Evolutionary conservation across 2,113 vertebrate genomes (phyloP).

Genomic region (Edolisoma coerulescens): DNA sequence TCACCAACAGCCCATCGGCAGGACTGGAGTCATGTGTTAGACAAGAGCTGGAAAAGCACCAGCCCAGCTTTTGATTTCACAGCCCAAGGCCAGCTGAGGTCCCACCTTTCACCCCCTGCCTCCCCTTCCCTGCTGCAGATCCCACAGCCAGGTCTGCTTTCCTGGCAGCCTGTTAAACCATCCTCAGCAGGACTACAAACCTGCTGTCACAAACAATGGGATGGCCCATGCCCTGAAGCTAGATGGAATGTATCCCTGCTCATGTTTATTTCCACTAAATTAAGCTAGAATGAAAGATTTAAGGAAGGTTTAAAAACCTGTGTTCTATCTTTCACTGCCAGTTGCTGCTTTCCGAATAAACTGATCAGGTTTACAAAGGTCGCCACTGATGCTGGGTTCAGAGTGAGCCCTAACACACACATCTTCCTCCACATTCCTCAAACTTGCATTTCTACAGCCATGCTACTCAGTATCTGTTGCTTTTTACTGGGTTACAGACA

Average conservation of each 20-base stretch:
- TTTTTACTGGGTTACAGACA: background rate
- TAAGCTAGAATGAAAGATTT: slow-evolving; percentile 2
- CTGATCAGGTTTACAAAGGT: background rate
- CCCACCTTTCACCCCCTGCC: background rate
- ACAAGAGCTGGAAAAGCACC: background rate
- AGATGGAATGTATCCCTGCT: slow-evolving; percentile 10
- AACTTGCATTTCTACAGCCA: background rate
- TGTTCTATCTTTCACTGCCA: background rate
- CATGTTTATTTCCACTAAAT: slow-evolving; percentile 31
- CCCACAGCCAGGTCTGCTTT: background rate
- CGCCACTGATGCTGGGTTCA: background rate
- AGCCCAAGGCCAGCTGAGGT: background rate
- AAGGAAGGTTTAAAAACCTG: background rate
- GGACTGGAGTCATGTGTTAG: fast-evolving
- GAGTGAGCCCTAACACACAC: background rate
- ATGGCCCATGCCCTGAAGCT: background rate
- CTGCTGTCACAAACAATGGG: background rate
- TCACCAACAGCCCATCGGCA: background rate
- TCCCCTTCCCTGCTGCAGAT: background rate
- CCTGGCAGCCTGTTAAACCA: background rate
- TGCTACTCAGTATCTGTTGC: background rate
- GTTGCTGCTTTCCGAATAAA: background rate
- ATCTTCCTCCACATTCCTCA: background rate
- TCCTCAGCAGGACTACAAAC: background rate
- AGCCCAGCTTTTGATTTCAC: background rate